Conservation (phyloP, 2,888 invertebrate species). For the Prosopocoilus inquinatus region DNA sequence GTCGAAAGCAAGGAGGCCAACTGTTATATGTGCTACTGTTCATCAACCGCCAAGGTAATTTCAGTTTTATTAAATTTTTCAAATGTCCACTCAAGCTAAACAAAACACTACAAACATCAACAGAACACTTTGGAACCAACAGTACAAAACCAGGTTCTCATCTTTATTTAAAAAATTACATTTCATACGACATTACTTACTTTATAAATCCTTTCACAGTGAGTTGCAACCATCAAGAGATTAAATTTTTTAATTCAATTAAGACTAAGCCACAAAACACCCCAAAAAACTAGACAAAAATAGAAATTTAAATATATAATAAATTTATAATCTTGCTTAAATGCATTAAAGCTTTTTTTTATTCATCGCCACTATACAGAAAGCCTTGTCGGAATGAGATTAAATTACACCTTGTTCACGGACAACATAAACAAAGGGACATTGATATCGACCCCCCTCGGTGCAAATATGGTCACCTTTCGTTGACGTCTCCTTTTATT, state of each 20-base stretch:
- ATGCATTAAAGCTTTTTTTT: slow-evolving; percentile 3
- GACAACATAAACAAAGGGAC: slow-evolving; percentile 31
- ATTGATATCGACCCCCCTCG: slow-evolving; percentile 27
- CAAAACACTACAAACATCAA: too few relatives aligned
- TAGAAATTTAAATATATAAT: too few relatives aligned
- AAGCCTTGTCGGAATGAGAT: slow-evolving; percentile 27
- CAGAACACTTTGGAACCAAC: too few relatives aligned
- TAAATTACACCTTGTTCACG: slow-evolving; percentile 31
- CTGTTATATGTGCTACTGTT: slow-evolving; percentile 26
- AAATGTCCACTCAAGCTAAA: neutral
- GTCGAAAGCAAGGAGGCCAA: slow-evolving; percentile 22
- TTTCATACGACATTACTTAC: too few relatives aligned
- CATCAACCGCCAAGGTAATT: slow-evolving; percentile 17
- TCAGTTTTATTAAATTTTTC: slow-evolving; percentile 17
- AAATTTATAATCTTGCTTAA: neutral
- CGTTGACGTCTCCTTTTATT: slow-evolving; percentile 22
- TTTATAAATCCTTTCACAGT: too few relatives aligned
- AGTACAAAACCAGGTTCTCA: too few relatives aligned
- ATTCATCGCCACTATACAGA: slow-evolving; percentile 5
- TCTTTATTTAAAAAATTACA: too few relatives aligned
- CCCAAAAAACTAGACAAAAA: too few relatives aligned
- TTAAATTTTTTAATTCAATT: too few relatives aligned
- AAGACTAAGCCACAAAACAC: too few relatives aligned
- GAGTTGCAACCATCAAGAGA: too few relatives aligned
- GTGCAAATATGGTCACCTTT: slow-evolving; percentile 28